Percentiles rank a stretch among this genome's conserved stretches.
These are phyloP conservation scores for Danaus plexippus DNA, from an alignment of 1,140 invertebrate species.

Conservation along the genomic window DNA sequence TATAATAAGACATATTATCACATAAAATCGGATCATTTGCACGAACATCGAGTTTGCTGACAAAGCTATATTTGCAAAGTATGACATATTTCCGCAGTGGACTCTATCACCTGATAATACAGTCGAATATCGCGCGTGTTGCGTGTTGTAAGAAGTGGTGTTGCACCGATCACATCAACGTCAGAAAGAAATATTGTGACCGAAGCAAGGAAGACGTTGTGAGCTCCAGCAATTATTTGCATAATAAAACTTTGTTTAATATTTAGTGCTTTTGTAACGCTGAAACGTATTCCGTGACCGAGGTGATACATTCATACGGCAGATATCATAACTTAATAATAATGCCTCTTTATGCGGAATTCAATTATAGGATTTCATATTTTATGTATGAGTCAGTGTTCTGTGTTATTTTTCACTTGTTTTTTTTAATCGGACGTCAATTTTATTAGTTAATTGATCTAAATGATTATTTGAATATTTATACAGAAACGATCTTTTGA, in stretches of 20 bases:
- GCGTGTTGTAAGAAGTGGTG: not conserved
- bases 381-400: too few species aligned
- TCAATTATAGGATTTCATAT: too few species aligned
- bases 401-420: too few species aligned
- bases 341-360: too few species aligned
- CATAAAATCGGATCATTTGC: slow-evolving; percentile 1
- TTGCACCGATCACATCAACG: slow-evolving; percentile 36
- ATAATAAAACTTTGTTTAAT: slow-evolving; percentile 40
- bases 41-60: slow-evolving; percentile 4
- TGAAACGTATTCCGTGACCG: slow-evolving; percentile 23
- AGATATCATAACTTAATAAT: too few species aligned
- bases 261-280: slow-evolving; percentile 28
- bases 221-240: slow-evolving; percentile 35
- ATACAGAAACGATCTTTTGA: too few species aligned
- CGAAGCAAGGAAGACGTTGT: slow-evolving; percentile 31
- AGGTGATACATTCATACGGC: too few species aligned
- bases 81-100: not conserved
- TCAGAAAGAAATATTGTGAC: slow-evolving; percentile 43
- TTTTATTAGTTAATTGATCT: too few species aligned
- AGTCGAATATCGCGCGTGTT: slow-evolving; percentile 6
- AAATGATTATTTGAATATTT: too few species aligned
- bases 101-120: slow-evolving; percentile 7
- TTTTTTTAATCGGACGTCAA: too few species aligned
- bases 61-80: slow-evolving; percentile 4
- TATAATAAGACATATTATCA: slow-evolving; percentile 9